Percentiles rank a stretch among this genome's conserved stretches.
Conservation (phyloP, 2,797 vertebrate genomes). For the Sparidentex hasta region DNA sequence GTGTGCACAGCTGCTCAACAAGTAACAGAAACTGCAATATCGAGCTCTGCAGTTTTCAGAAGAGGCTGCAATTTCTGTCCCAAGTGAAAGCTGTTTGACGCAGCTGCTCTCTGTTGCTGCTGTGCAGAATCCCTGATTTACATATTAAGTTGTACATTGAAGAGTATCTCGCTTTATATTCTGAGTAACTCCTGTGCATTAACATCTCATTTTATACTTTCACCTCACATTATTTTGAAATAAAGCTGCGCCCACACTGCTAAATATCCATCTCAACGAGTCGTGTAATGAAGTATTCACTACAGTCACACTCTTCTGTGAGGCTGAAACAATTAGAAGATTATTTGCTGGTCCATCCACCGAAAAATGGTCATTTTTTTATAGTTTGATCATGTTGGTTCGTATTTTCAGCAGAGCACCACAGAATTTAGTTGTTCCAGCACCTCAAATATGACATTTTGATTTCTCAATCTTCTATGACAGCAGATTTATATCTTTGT, state of each 20-base stretch:
- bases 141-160: slow-evolving; percentile 50
- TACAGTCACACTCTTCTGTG: background rate
- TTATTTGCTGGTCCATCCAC: background rate
- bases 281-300: slow-evolving; percentile 24
- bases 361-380: background rate
- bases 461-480: background rate
- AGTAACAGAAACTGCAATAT: slow-evolving; percentile 47
- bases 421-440: background rate
- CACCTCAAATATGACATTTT: background rate
- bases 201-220: slow-evolving; percentile 23
- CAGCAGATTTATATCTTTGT: background rate
- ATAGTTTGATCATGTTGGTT: background rate
- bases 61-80: slow-evolving; percentile 44
- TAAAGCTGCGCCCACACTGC: background rate
- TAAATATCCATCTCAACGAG: slow-evolving; percentile 16
- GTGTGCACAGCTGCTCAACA: slow-evolving; percentile 53
- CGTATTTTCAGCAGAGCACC: background rate
- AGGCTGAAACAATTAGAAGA: slow-evolving; percentile 2
- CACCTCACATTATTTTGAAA: slow-evolving; percentile 3
- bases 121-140: slow-evolving; percentile 47
- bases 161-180: slow-evolving; percentile 39
- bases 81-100: slow-evolving; percentile 52
- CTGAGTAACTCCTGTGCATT: slow-evolving; percentile 28
- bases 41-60: slow-evolving; percentile 55
- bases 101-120: slow-evolving; percentile 53